Base-by-base conservation (phyloP, 2,797 vertebrate genomes). In the Ispidina picta region DNA sequence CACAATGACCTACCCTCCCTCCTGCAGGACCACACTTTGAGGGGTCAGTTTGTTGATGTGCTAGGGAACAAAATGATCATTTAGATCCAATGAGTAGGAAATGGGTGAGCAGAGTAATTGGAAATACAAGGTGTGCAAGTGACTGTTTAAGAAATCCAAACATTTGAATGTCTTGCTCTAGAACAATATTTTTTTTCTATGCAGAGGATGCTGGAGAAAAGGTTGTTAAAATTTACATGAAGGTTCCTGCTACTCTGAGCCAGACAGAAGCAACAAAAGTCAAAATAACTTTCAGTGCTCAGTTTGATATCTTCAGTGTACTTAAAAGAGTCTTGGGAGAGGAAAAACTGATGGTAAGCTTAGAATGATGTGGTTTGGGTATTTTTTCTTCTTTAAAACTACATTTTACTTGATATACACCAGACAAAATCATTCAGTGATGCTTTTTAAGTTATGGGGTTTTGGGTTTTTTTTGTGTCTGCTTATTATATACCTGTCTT, bases 241-340 rank as follows among this genome's bases (percentile, higher is more conserved):
- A 91, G 31, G 77, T 54, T 62, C 97, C 98, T 12, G 43, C 98
- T 54, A 48, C 52, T 59, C 86, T 98, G 81, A 96, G 94, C 71
- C 90, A 92, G 69, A 96, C 62, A 75, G 97, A 96, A 94, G 98
- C 93, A 59, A 97, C 92, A 59, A 97, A 93, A 31, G 84, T 99
- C 51, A 95, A 98, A 96, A 96, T 99, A 80, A 87, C 72, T 69
- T 99, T 99, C 89, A 96, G 95, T 62, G 59, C 90, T 4, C 75
- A 98, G 35, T 95, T 98, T 85, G 96, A 97, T 48, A 89, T 97
- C 54, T 65, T 94, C 25, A 85, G 48, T 54, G 59, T 92, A 48
- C 88, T 98, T 33, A 43, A 43, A 22, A 97, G 83, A 87, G 95
- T 98, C 52, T 95, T 98, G 74, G 97, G 95, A 92, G 95, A 96